Conservation (phyloP, 1,140 invertebrate species). For the Lasioglossum baleicum region DNA sequence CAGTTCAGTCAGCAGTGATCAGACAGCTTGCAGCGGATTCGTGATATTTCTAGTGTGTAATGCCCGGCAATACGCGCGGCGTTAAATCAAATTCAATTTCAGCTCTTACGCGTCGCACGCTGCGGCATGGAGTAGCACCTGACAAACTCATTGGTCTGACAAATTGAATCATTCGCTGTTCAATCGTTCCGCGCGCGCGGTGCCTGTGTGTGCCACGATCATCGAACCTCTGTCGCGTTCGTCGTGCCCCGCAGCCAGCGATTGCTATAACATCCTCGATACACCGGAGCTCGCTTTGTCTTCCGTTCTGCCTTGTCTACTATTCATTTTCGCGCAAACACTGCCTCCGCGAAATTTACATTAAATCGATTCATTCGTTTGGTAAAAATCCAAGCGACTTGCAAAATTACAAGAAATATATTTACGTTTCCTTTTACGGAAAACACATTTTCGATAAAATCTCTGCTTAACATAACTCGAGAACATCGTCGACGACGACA, state of each 20-base stretch:
- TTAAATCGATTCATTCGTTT: too few relatives aligned
- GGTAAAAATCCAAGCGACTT: too few relatives aligned
- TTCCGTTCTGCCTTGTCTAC: neutral
- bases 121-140: constrained; percentile 77
- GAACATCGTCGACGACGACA: too few relatives aligned
- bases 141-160: constrained; percentile 80
- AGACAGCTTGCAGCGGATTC: constrained; percentile 74
- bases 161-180: constrained; percentile 81
- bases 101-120: constrained; percentile 71
- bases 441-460: too few relatives aligned
- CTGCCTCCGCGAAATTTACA: too few relatives aligned
- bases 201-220: constrained; percentile 61
- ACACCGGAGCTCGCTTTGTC: constrained; percentile 44
- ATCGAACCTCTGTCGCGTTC: constrained; percentile 69
- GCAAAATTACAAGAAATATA: too few relatives aligned
- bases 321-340: too few relatives aligned
- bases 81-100: constrained; percentile 80
- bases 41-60: constrained; percentile 79
- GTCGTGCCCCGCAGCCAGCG: constrained; percentile 57
- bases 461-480: too few relatives aligned
- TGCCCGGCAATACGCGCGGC: constrained; percentile 76
- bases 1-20: constrained; percentile 53
- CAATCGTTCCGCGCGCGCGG: constrained; percentile 77
- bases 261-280: constrained; percentile 52
- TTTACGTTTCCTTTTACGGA: too few relatives aligned